These are phyloP conservation scores for Rhogogaster chlorosoma DNA, from an alignment of 2,888 invertebrate species.

Conservation along the genomic window DNA sequence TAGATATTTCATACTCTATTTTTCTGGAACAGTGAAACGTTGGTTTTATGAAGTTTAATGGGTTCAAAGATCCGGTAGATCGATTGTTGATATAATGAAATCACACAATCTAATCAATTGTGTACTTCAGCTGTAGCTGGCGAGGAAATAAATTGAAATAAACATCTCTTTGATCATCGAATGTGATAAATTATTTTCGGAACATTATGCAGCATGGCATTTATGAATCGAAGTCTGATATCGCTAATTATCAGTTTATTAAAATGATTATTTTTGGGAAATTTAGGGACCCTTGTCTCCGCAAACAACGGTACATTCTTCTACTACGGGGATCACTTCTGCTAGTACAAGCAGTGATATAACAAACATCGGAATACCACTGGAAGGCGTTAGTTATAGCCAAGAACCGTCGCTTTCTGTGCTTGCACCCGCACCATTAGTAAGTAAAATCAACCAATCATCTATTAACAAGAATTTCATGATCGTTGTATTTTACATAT, in stretches of 20 bases:
- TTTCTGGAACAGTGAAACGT: neutral
- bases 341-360: slow-evolving; percentile 33
- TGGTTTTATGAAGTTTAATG: neutral
- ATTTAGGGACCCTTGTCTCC: slow-evolving; percentile 76
- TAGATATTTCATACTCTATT: neutral
- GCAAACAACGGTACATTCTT: slow-evolving; percentile 74
- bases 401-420: slow-evolving; percentile 55
- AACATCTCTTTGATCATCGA: neutral
- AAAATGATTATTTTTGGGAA: slow-evolving; percentile 30
- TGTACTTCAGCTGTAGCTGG: neutral
- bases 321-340: slow-evolving; percentile 37
- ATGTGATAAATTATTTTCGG: slow-evolving; percentile 1
- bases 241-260: neutral
- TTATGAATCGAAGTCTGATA: neutral
- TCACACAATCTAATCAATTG: slow-evolving; percentile 21
- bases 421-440: slow-evolving; percentile 63
- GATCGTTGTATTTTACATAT: neutral
- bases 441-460: slow-evolving; percentile 57
- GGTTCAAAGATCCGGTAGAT: neutral
- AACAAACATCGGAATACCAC: slow-evolving; percentile 54
- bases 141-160: neutral
- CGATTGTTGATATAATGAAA: neutral
- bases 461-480: neutral
- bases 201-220: neutral
- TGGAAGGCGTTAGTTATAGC: slow-evolving; percentile 59